Base-by-base conservation (phyloP, 2,797 vertebrate species). In the Pseudochaenichthys georgianus region DNA sequence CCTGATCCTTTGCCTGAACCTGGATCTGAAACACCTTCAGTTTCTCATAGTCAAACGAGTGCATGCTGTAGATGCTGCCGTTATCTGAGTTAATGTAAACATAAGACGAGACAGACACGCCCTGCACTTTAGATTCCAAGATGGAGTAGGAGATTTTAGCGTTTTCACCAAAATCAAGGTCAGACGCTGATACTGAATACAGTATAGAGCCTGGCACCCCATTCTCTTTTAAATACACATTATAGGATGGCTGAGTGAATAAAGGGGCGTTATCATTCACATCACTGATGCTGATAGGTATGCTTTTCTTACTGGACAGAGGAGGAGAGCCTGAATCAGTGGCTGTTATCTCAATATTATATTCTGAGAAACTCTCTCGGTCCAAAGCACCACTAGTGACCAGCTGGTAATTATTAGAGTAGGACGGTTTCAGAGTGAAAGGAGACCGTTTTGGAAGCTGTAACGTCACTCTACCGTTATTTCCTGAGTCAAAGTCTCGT, bases 1-100 rank as follows among this genome's bases (percentile, higher is more conserved):
- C 93, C 46, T 92, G 88, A 75, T 95, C 94, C 71, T 85, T 92
- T 21, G 91, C 95, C 63, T 86, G 94, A 60, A 94, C 93, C n/a
- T 64, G 77, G 50, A 96, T 79, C 65, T 91, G 54, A 72, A 95
- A 93, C 67, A 94, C 77, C 41, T 91, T 89, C 17, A 93, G 61
- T 85, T 94, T 93, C 72, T 96, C 94, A 75, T 94, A 95, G 66
- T 96, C 91, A 71, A 95, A 95, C 9, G 94, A 91, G 65, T 90
- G 84, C 89, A 95, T 82, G 0, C 94, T 94, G 76, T 94, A 96
- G 73, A 96, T 92, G 70, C 92, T 95, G 66, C 96, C 96, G 0
- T 96, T 96, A 34, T 96, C 94, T 31, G 94, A 92, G 70, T 96
- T 96, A 8, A 96, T 95, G 50, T 95, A 95, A 62, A 96, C 93